These are phyloP conservation scores for Microplitis deprimator DNA, from an alignment of 2,888 invertebrate species.

Conservation along the genomic window DNA sequence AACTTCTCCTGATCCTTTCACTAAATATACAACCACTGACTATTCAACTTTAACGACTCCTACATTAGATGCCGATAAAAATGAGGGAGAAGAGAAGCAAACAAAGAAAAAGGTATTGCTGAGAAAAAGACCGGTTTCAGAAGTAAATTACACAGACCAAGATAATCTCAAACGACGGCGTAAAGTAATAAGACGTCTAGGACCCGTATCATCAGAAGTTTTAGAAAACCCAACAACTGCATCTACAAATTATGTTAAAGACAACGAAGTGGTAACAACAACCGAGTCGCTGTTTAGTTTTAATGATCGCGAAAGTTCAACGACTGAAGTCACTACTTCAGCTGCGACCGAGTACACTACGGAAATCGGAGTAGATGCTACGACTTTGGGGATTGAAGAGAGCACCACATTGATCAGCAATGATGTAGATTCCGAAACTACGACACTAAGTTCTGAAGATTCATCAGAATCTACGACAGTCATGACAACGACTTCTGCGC, in stretches of 20 bases:
- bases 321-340: not conserved
- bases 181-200: conserved; percentile 61
- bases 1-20: conserved; percentile 15
- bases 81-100: conserved; percentile 34
- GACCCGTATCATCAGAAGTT: conserved; percentile 47
- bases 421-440: conserved; percentile 25
- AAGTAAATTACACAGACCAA: conserved; percentile 28
- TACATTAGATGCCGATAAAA: not conserved
- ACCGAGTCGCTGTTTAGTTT: not conserved
- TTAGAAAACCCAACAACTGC: conserved; percentile 11
- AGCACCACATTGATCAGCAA: not conserved
- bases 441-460: conserved; percentile 17
- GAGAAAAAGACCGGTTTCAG: conserved; percentile 53
- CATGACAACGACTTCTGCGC: conserved; percentile 30
- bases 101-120: conserved; percentile 54
- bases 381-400: conserved; percentile 1
- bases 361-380: conserved; percentile 21
- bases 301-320: not conserved
- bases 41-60: not conserved
- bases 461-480: conserved; percentile 26
- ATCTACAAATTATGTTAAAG: conserved; percentile 5
- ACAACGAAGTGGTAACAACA: conserved; percentile 7
- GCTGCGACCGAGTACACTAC: conserved; percentile 38
- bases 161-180: conserved; percentile 49
- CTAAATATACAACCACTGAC: conserved; percentile 17